A percentile compares a stretch with the other conserved stretches of the same genome.
These are phyloP conservation scores for Keiferia lycopersicella DNA, from an alignment of 2,888 invertebrate species.

Conservation along the genomic window DNA sequence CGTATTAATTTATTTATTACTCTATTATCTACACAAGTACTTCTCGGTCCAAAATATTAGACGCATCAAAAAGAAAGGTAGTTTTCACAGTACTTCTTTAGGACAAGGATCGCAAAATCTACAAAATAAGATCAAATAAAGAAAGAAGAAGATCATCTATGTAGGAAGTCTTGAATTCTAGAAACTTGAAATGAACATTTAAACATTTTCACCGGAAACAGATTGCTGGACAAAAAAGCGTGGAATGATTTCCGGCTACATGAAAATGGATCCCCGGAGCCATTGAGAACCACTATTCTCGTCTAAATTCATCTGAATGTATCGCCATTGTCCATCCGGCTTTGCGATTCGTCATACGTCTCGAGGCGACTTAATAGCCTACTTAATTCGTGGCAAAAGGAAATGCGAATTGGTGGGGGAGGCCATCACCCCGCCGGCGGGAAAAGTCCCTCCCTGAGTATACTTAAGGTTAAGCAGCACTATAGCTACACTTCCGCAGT, in stretches of 20 bases:
- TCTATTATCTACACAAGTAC: not conserved
- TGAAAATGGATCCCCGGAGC: constrained; percentile 16
- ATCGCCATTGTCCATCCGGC: constrained; percentile 58
- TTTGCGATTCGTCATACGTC: constrained; percentile 77
- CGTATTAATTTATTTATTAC: constrained; percentile 44
- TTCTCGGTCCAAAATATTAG: too few species aligned
- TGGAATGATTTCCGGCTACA: constrained; percentile 15
- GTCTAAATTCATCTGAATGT: constrained; percentile 57
- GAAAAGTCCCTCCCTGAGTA: constrained; percentile 63
- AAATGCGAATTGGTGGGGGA: constrained; percentile 72
- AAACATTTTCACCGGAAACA: not conserved
- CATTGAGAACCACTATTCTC: constrained; percentile 47
- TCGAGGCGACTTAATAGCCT: constrained; percentile 75
- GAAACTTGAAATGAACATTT: not conserved
- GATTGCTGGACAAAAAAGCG: not conserved
- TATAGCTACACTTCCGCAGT: too few species aligned
- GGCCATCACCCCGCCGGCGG: constrained; percentile 58
- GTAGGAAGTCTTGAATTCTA: too few species aligned
- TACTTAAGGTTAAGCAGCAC: too few species aligned
- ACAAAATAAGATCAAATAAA: too few species aligned
- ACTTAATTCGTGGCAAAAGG: constrained; percentile 77
- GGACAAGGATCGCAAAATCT: too few species aligned
- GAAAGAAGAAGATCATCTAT: too few species aligned
- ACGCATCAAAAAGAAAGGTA: too few species aligned
- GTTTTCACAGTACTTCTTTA: too few species aligned